Conservation (phyloP, 1,140 invertebrate genomes). For the Oscheius sp. region DNA sequence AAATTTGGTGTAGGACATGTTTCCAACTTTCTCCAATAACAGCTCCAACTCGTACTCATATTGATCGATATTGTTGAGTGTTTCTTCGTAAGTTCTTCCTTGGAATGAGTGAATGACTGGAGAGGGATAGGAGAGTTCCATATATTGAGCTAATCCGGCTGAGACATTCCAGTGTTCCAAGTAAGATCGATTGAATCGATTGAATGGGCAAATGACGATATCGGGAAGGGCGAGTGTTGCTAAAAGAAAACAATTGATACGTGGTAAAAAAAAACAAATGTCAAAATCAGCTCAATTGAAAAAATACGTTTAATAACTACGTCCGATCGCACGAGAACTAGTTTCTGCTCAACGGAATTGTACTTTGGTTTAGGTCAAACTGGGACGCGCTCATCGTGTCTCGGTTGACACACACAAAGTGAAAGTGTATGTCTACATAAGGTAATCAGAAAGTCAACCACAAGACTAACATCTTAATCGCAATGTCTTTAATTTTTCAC, state of each 20-base stretch:
- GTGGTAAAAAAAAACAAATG: not conserved
- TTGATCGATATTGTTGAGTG: conserved; percentile 13
- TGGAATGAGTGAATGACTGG: conserved; percentile 43
- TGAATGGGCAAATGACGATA: conserved; percentile 52
- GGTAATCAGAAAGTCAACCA: too few relatives aligned
- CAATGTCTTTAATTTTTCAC: too few relatives aligned
- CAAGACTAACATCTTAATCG: too few relatives aligned
- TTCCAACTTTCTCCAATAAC: conserved; percentile 18
- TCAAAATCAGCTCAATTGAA: too few relatives aligned
- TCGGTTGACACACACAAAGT: too few relatives aligned
- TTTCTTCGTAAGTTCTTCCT: conserved; percentile 14
- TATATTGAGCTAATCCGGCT: conserved; percentile 46
- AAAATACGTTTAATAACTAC: too few relatives aligned
- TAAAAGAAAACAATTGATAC: not conserved
- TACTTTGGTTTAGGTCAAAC: too few relatives aligned
- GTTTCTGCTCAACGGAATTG: too few relatives aligned
- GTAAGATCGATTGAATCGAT: conserved; percentile 50
- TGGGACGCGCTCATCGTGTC: too few relatives aligned
- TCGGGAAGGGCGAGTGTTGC: conserved; percentile 42
- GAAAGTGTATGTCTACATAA: too few relatives aligned
- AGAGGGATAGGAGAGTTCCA: conserved; percentile 49
- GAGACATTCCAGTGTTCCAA: conserved; percentile 44
- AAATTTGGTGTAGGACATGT: conserved; percentile 34
- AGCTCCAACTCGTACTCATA: conserved; percentile 40
- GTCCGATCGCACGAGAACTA: too few relatives aligned